Base-by-base conservation (phyloP, 2,888 invertebrate species). In the Saturnia japonica region DNA sequence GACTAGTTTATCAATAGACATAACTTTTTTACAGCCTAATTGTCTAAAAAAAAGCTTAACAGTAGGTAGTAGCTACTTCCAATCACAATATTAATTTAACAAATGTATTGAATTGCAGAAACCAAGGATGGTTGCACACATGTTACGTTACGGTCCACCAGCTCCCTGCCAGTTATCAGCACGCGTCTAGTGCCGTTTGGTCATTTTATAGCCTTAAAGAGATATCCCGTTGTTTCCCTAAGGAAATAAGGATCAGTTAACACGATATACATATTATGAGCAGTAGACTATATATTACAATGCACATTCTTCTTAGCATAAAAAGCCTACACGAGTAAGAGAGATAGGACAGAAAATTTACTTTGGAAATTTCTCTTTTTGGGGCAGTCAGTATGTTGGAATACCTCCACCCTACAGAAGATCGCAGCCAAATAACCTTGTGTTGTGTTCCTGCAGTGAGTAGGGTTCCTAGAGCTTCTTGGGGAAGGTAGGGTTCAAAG, bases 81-180 rank as follows among this genome's bases (percentile, higher is more conserved):
- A 68, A 40, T 71, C 42, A 57, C 28, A 71, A 60, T 62, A 71
- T 68, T 68, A 69, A 69, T 54, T 45, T 69, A 67, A 67, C 54
- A 54, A 71, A 68, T 22, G 71, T 81, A 79, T 78, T 81, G 80
- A 80, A 83, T 79, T 85, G 84, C 86, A 86, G 84, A 87, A 88
- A 87, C 80, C 80, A 81, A 87, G 86, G 86, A 88, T 88, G 84
- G 85, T 88, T 91, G 88, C 88, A 84, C 84, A 84, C 80, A 78
- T 75, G 74, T 79, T 75, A 77, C 84, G 88, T 89, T 85, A 89
- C 85, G 90, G 82, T 89, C 88, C 87, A 91, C 81, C 89, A 88
- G 88, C 80, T 84, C 82, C 76, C 85, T 82, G 84, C 83, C 82
- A 83, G 84, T 85, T 83, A 82, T 75, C 76, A 82, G 83, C 86